Percentiles rank a stretch among this genome's conserved stretches.
phyloP scores from a whole-genome alignment of 2,113 vertebrate genomes.

The Holacanthus passer region DNA sequence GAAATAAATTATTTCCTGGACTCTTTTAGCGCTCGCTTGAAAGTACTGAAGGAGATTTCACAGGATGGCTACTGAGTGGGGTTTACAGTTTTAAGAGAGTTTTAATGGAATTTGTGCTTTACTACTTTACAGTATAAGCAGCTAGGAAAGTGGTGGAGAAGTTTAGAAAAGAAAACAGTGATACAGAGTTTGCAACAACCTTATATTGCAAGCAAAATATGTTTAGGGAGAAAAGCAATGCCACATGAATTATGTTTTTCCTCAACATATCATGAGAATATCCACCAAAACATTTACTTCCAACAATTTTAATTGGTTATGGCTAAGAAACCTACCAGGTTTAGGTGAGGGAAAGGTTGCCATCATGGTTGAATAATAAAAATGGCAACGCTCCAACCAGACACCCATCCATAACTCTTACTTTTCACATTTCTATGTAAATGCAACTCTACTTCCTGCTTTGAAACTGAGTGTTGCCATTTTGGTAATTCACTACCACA shows the following conservation, averaged over 20 bases:
- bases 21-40: slow-evolving; percentile 43
- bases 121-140: background rate
- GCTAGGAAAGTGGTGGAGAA: background rate
- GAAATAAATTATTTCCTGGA: slow-evolving; percentile 74
- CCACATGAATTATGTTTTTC: background rate
- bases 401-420: background rate
- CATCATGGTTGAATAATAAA: background rate
- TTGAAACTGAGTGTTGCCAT: slow-evolving; percentile 5
- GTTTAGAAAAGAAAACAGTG: background rate
- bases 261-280: background rate
- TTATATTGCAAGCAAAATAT: background rate
- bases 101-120: slow-evolving; percentile 52
- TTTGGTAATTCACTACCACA: slow-evolving; percentile 1
- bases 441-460: background rate
- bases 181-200: slow-evolving; percentile 7
- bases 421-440: background rate
- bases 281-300: background rate
- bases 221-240: background rate
- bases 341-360: background rate
- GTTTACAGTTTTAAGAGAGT: slow-evolving; percentile 56
- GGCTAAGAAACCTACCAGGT: background rate
- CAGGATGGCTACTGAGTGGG: slow-evolving; percentile 38
- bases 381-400: no score
- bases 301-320: background rate
- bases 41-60: slow-evolving; percentile 46